These are phyloP conservation scores for Nemopilema nomurai DNA, from an alignment of 30 jellyfish, hydroid and myxozoan genomes.

Conservation along the genomic window DNA sequence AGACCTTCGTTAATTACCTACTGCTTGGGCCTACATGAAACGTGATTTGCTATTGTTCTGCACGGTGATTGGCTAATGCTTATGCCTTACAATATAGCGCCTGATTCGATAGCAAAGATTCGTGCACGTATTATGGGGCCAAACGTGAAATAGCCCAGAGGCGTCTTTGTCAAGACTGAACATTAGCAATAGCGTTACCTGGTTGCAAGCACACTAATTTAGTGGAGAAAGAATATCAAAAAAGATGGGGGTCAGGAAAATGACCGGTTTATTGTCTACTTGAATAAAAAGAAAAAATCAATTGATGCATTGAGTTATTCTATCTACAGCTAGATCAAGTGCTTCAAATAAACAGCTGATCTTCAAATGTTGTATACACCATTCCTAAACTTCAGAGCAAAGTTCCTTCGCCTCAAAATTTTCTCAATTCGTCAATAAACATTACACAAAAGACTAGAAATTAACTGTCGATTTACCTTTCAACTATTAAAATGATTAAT, in stretches of 20 bases:
- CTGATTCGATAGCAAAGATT: too few relatives aligned
- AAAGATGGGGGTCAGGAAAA: neutral
- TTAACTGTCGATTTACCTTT: neutral
- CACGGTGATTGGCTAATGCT: too few relatives aligned
- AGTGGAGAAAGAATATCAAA: neutral
- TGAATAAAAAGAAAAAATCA: too few relatives aligned
- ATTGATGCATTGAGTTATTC: neutral
- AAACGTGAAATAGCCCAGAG: too few relatives aligned
- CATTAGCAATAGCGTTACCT: too few relatives aligned
- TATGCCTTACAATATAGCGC: too few relatives aligned
- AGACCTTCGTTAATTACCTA: too few relatives aligned
- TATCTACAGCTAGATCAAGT: neutral
- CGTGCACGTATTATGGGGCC: too few relatives aligned
- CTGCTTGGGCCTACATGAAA: too few relatives aligned
- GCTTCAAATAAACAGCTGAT: neutral
- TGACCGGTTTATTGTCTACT: neutral
- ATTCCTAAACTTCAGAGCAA: neutral
- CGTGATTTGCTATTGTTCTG: too few relatives aligned
- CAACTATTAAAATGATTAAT: too few relatives aligned
- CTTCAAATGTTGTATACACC: neutral
- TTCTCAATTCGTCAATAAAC: neutral
- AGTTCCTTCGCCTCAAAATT: neutral
- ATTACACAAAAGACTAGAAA: neutral
- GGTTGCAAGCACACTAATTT: neutral
- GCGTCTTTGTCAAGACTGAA: too few relatives aligned